Base-by-base conservation (phyloP, 2,888 invertebrate genomes). In the Scaptomyza reducta region DNA sequence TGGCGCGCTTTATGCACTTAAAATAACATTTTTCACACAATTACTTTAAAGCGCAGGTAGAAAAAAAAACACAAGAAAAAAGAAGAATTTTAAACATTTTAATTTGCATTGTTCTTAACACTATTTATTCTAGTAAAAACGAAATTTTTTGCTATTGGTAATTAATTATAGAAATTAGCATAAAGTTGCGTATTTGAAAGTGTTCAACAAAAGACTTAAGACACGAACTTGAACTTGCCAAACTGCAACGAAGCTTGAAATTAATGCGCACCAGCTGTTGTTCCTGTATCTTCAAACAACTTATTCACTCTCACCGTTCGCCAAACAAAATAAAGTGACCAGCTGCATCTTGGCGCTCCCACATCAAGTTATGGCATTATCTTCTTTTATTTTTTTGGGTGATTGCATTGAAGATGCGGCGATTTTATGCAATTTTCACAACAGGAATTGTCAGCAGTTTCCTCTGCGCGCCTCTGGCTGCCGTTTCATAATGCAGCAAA, bases 21-120 rank as follows among this genome's bases (percentile, higher is more conserved):
- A 73, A 80, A 72, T 77, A 64, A 58, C 29, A 68, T 67, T 77
- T 73, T 86, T 86, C 82, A 84, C 87, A 86, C 81, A 82, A 70
- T 86, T 83, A 61, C 72, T 79, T 83, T 42, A 63, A 68, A 70
- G 69, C 62, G 50, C 45, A 53, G 70, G n/a, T 59, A 47, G 49
- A 27, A 27, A 47, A 51, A 29, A n/a, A 38, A 11, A 7, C 6
- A n/a, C 2, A 25, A 33, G 40, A 27, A 54, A 18, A 40, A 42
- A 54, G 42, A 35, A 49, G 18, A 49, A 51, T 69, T 63, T 50
- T 41, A 73, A 71, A 64, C 72, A 75, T 73, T 64, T 84, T 29
- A 70, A 84, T 83, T 83, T 56, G 51, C 47, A 40, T 73, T 71
- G 35, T 55, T 40, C 63, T 61, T 45, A 40, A 25, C 53, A 31